Conservation (phyloP, 2,797 vertebrate genomes). For the Coregonus suidteri region DNA sequence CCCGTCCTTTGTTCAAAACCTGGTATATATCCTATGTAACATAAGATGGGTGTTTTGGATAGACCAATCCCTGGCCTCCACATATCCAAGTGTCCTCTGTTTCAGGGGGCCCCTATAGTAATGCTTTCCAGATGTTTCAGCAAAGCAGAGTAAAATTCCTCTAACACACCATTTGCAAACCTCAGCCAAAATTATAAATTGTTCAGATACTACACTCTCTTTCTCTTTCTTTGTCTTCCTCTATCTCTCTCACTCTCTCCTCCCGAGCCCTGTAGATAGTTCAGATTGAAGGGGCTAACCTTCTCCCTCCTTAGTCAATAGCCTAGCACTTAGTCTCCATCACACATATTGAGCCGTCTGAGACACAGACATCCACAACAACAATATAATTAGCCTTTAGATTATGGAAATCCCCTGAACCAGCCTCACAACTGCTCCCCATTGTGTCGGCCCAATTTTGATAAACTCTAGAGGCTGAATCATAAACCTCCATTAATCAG, state of each 20-base stretch:
- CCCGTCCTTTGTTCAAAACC: too few species aligned
- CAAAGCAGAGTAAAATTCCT: too few species aligned
- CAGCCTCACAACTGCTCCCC: slow-evolving; percentile 25
- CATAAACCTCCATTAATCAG: slow-evolving; percentile 7
- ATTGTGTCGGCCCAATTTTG: background rate
- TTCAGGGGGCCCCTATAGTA: too few species aligned
- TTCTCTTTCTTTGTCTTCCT: background rate
- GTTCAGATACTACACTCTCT: background rate
- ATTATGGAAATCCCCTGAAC: slow-evolving; percentile 54
- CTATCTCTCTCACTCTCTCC: background rate
- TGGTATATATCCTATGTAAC: too few species aligned
- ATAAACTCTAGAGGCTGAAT: background rate
- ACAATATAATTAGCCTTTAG: slow-evolving; percentile 50
- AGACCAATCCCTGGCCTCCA: too few species aligned
- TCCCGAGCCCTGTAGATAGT: background rate
- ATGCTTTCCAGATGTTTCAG: too few species aligned
- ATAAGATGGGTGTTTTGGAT: too few species aligned
- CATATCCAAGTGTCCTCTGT: too few species aligned
- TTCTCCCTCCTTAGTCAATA: slow-evolving; percentile 14
- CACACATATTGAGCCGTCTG: slow-evolving; percentile 4
- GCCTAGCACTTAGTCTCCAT: slow-evolving; percentile 1
- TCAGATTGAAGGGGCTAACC: slow-evolving; percentile 19
- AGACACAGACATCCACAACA: slow-evolving; percentile 24
- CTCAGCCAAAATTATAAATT: too few species aligned
- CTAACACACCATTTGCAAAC: too few species aligned